Conservation (phyloP, 2,797 vertebrate species). For the Okamejei kenojei region DNA sequence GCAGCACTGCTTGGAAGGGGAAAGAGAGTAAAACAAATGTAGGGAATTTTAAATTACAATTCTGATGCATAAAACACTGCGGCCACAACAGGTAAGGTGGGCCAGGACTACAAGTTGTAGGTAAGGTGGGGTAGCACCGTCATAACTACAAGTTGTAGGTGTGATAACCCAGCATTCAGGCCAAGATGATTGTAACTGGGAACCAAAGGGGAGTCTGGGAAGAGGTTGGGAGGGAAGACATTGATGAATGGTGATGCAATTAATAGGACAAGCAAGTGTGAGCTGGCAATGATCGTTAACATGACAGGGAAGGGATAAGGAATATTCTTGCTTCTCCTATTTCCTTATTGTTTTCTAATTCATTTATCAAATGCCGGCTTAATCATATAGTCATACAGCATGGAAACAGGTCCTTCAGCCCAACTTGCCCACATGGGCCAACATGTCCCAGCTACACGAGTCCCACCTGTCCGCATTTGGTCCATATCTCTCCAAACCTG, state of each 20-base stretch:
- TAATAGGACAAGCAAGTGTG: neutral
- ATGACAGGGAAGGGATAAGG: neutral
- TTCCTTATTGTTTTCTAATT: no score
- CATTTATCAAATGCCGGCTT: neutral
- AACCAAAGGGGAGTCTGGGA: neutral
- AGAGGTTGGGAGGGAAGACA: neutral
- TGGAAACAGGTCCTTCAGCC: no score
- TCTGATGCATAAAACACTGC: neutral
- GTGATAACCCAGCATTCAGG: neutral
- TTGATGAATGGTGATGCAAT: neutral
- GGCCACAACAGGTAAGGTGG: neutral
- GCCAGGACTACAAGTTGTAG: neutral
- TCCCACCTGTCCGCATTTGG: no score
- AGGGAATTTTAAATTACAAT: neutral
- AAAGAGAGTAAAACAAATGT: neutral
- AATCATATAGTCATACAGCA: no score
- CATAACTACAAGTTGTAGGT: neutral
- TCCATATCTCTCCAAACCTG: no score
- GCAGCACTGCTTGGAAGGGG: neutral
- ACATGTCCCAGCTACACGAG: no score
- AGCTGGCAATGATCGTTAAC: neutral
- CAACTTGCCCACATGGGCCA: no score
- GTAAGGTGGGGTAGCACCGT: no score
- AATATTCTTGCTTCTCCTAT: neutral
- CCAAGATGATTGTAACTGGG: neutral